Evolutionary conservation across 2,113 vertebrate genomes (phyloP).

Genomic region (Macquaria ambigua): DNA sequence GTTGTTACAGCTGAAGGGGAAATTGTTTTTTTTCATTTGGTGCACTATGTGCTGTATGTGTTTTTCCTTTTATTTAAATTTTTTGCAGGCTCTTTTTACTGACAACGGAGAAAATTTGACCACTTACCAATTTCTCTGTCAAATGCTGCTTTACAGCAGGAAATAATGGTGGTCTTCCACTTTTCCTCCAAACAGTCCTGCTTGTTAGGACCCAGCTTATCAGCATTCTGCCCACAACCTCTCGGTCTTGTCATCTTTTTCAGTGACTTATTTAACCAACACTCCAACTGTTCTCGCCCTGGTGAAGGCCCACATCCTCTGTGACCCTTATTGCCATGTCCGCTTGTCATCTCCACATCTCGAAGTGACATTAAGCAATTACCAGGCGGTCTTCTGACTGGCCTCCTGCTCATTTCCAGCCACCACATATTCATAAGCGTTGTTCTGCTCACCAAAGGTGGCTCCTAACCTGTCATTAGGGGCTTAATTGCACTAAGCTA

Average conservation of each 20-base stretch:
- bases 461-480: constrained; percentile 62
- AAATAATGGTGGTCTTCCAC: constrained; percentile 31
- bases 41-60: not conserved
- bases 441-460: constrained; percentile 57
- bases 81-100: constrained; percentile 9
- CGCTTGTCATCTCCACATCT: constrained; percentile 22
- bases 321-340: constrained; percentile 33
- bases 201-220: constrained; percentile 22
- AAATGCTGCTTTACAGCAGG: constrained; percentile 18
- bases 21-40: not conserved
- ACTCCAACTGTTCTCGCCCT: constrained; percentile 31
- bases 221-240: constrained; percentile 33
- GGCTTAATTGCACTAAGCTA: constrained; percentile 65
- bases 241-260: constrained; percentile 41
- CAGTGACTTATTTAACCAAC: constrained; percentile 56
- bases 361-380: constrained; percentile 65
- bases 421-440: constrained; percentile 57
- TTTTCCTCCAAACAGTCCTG: constrained; percentile 2
- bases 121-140: constrained; percentile 25
- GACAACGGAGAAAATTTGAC: not conserved
- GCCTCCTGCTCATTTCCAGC: constrained; percentile 47
- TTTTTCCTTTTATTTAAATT: constrained; percentile 2
- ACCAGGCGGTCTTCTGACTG: constrained; percentile 30
- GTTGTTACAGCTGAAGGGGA: constrained; percentile 25
- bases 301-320: constrained; percentile 22